Conservation (phyloP, 2,113 vertebrate genomes). For the Excalfactoria chinensis region DNA sequence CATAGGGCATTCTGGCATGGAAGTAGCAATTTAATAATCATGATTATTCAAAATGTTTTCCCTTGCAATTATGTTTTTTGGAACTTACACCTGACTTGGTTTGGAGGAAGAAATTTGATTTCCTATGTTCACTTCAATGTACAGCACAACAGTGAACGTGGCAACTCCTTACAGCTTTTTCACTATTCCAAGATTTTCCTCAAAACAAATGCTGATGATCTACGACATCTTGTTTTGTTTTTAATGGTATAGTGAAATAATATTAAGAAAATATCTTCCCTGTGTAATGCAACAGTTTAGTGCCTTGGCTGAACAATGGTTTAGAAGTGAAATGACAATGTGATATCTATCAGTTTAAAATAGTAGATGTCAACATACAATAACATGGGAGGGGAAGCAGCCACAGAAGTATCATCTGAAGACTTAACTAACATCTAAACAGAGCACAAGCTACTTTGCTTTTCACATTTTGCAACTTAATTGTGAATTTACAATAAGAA, state of each 20-base stretch:
- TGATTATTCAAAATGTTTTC: neutral
- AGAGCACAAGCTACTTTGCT: neutral
- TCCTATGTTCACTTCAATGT: neutral
- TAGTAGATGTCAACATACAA: neutral
- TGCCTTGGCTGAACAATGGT: neutral
- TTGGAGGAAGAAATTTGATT: neutral
- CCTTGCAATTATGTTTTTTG: fast-evolving
- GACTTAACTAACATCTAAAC: neutral
- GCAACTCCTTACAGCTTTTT: neutral
- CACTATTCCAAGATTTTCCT: neutral
- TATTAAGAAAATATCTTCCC: neutral
- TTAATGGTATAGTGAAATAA: neutral
- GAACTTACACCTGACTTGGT: neutral
- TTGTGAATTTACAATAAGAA: neutral
- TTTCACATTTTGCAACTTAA: neutral
- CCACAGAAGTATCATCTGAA: neutral
- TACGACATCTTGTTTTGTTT: neutral
- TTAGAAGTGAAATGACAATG: fast-evolving
- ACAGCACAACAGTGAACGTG: neutral
- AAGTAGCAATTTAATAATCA: neutral
- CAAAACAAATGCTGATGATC: neutral
- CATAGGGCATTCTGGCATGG: neutral
- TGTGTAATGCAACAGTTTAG: too few relatives aligned
- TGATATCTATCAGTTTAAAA: neutral
- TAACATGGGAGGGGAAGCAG: neutral